phyloP scores from a whole-genome alignment of 2,797 vertebrate species.

The Nyctibius grandis region DNA sequence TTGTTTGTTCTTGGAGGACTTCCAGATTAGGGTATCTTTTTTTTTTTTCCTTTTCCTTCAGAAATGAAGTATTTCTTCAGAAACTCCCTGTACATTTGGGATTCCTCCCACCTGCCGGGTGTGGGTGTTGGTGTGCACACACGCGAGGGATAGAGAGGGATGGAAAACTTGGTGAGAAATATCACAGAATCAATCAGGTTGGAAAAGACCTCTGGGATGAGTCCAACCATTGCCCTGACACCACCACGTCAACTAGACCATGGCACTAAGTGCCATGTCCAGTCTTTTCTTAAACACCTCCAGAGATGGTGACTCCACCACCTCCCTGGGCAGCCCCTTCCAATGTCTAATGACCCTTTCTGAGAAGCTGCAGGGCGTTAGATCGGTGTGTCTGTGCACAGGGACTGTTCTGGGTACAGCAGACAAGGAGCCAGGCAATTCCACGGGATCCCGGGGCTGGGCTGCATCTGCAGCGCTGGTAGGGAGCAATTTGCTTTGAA shows the following conservation, averaged over 20 bases:
- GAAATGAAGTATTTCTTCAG: background rate
- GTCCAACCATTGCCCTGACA: too few species aligned
- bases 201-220: too few species aligned
- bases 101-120: background rate
- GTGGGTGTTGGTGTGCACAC: background rate
- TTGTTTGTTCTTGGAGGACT: constrained; percentile 17
- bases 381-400: too few species aligned
- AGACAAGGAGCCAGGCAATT: fast-evolving
- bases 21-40: background rate
- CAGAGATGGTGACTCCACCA: too few species aligned
- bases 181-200: too few species aligned
- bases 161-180: background rate
- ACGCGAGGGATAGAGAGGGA: background rate
- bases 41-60: background rate
- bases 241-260: too few species aligned
- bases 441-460: background rate
- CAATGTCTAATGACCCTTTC: too few species aligned
- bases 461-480: background rate
- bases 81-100: background rate
- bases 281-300: too few species aligned
- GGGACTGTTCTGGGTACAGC: background rate
- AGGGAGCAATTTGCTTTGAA: background rate
- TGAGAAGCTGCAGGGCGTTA: background rate
- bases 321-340: too few species aligned
- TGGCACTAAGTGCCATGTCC: too few species aligned